Evolutionary conservation across 2,113 vertebrate genomes (phyloP).

Genomic region (Apus apus): DNA sequence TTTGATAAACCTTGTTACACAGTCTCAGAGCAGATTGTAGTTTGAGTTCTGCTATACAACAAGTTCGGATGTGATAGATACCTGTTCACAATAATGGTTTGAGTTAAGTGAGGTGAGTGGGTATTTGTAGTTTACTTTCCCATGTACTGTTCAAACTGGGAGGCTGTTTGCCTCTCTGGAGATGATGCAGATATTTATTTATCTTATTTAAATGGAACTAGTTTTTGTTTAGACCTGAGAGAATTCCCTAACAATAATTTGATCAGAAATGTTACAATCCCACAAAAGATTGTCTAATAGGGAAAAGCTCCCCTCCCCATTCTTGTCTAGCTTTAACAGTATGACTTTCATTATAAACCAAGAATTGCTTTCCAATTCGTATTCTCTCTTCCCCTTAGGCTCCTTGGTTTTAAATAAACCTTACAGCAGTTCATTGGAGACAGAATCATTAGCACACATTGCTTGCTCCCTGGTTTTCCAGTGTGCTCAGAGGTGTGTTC

Average conservation of each 20-base stretch:
- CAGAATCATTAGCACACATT: not conserved
- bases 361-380: not conserved
- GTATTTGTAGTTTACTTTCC: not conserved
- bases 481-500: not conserved
- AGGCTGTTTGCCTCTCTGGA: not conserved
- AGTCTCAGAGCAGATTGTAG: not conserved
- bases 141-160: not conserved
- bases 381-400: not conserved
- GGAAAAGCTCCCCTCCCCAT: not conserved
- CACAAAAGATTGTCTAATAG: not conserved
- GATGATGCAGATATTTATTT: not conserved
- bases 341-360: not conserved
- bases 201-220: not conserved
- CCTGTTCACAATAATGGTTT: accelerated
- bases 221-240: slow-evolving; percentile 8
- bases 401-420: not conserved
- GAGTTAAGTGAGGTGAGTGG: not conserved
- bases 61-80: not conserved
- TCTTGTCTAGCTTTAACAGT: not conserved
- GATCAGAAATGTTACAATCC: slow-evolving; percentile 7
- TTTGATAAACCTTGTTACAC: not conserved
- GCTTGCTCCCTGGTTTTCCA: not conserved
- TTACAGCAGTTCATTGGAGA: not conserved
- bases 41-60: not conserved
- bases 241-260: not conserved